Evolutionary conservation across 92 coral and sea anemone genomes (phyloP).

Genomic region (Pocillopora grandis): DNA sequence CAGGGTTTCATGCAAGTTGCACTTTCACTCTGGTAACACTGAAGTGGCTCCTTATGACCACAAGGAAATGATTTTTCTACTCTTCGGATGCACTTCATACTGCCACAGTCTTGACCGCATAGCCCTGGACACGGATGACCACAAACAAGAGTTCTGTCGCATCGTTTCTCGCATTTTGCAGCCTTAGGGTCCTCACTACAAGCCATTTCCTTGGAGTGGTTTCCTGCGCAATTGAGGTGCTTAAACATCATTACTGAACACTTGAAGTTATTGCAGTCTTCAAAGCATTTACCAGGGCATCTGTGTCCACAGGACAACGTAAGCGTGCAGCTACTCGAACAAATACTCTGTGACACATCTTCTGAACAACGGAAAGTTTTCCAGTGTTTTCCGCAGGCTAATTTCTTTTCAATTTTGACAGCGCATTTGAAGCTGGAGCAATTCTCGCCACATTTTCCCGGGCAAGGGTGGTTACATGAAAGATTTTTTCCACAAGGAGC

Average conservation of each 20-base stretch:
- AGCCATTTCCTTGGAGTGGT: slow-evolving; percentile 20
- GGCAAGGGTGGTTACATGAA: slow-evolving; percentile 66
- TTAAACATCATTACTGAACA: neutral
- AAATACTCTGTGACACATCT: slow-evolving; percentile 2
- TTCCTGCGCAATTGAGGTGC: slow-evolving; percentile 37
- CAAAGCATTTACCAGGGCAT: slow-evolving; percentile 62
- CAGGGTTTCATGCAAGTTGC: slow-evolving; percentile 42
- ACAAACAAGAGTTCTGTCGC: slow-evolving; percentile 50
- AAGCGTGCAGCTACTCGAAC: neutral
- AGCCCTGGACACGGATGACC: slow-evolving; percentile 54
- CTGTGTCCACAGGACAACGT: slow-evolving; percentile 63
- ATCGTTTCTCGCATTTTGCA: neutral
- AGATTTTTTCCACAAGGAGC: slow-evolving; percentile 47
- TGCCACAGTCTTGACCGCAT: slow-evolving; percentile 14
- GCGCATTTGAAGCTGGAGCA: slow-evolving; percentile 43
- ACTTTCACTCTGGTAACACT: slow-evolving; percentile 35
- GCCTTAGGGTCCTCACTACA: slow-evolving; percentile 2
- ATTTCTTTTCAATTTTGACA: neutral
- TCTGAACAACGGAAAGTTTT: slow-evolving; percentile 41
- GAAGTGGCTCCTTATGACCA: slow-evolving; percentile 51
- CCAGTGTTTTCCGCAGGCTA: slow-evolving; percentile 49
- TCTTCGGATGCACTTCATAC: neutral
- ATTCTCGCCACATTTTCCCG: slow-evolving; percentile 54
- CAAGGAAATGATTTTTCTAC: slow-evolving; percentile 36
- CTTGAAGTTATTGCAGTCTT: neutral